Evolutionary conservation across 1,140 invertebrate genomes (phyloP).

Genomic region (Listronotus oregonensis): DNA sequence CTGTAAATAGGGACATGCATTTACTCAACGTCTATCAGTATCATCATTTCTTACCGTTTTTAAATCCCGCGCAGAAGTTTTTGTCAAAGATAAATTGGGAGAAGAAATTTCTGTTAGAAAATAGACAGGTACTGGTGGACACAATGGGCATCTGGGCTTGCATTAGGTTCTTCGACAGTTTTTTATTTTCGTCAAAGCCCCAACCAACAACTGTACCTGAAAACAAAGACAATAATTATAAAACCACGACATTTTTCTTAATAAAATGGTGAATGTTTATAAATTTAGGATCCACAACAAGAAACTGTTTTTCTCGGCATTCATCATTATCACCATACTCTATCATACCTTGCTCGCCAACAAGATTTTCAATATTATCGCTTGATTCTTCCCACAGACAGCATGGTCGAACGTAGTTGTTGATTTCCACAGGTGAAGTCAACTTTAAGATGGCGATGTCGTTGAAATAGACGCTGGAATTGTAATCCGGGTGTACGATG

Average conservation of each 20-base stretch:
- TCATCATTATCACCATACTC: too few relatives aligned
- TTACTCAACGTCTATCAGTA: too few relatives aligned
- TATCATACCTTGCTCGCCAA: conserved; percentile 57
- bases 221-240: too few relatives aligned
- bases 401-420: conserved; percentile 61
- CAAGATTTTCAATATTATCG: conserved; percentile 56
- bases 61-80: conserved; percentile 66
- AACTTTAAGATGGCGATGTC: conserved; percentile 65
- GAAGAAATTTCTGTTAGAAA: conserved; percentile 56
- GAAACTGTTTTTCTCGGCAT: too few relatives aligned
- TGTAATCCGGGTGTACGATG: conserved; percentile 63
- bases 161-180: conserved; percentile 59
- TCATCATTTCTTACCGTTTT: conserved; percentile 44
- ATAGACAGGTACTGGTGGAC: conserved; percentile 48
- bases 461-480: conserved; percentile 59
- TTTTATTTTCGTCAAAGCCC: conserved; percentile 63
- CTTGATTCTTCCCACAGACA: conserved; percentile 64
- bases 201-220: conserved; percentile 67
- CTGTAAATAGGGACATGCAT: too few relatives aligned
- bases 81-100: conserved; percentile 61
- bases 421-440: conserved; percentile 57
- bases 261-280: too few relatives aligned
- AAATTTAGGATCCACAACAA: too few relatives aligned
- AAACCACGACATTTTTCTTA: too few relatives aligned
- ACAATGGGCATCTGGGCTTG: conserved; percentile 52